Evolutionary conservation across 2,888 invertebrate species (phyloP).

Genomic region (Sminthurinus aureus): DNA sequence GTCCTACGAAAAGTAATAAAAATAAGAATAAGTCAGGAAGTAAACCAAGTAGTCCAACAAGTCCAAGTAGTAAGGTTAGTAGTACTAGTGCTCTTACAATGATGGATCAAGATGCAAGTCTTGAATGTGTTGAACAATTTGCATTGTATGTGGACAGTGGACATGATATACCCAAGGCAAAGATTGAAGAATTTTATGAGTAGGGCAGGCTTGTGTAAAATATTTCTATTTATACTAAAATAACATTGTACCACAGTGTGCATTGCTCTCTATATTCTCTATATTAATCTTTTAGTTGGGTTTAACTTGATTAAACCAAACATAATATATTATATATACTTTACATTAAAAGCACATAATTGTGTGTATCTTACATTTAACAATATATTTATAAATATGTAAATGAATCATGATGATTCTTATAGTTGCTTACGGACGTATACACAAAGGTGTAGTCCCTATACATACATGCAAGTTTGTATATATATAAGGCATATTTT

Average conservation of each 20-base stretch:
- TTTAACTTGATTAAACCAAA: neutral
- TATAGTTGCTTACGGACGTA: too few species aligned
- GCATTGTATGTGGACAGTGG: conserved; percentile 76
- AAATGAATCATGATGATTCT: too few species aligned
- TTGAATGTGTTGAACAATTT: conserved; percentile 88
- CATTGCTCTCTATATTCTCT: neutral
- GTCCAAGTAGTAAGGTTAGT: conserved; percentile 13
- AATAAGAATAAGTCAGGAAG: conserved; percentile 13
- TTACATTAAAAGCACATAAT: too few species aligned
- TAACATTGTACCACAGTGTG: neutral
- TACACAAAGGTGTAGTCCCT: too few species aligned
- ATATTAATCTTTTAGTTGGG: neutral
- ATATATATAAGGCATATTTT: neutral
- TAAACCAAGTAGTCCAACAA: conserved; percentile 34
- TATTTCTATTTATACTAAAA: neutral
- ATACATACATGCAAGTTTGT: neutral
- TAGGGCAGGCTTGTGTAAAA: conserved; percentile 67
- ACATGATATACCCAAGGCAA: conserved; percentile 80
- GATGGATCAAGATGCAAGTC: conserved; percentile 69
- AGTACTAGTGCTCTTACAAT: conserved; percentile 1
- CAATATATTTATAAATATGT: too few species aligned
- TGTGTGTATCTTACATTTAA: too few species aligned
- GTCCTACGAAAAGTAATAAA: conserved; percentile 40
- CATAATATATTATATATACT: neutral
- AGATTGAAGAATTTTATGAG: conserved; percentile 87